phyloP scores from a whole-genome alignment of 2,113 vertebrate genomes.

The Diphyllodes magnificus region DNA sequence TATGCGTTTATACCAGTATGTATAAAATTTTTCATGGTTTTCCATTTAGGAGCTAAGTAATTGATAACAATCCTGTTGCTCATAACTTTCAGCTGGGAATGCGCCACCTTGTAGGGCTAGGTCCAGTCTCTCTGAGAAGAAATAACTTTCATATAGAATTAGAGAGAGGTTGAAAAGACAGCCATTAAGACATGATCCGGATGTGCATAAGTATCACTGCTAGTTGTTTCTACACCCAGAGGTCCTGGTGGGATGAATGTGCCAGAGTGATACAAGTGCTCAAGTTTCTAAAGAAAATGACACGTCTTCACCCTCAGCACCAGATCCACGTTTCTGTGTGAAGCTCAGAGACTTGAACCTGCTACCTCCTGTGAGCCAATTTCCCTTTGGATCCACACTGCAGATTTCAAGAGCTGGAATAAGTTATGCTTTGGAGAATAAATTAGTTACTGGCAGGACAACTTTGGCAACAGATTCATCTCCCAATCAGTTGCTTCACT shows the following conservation, averaged over 20 bases:
- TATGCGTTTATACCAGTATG: neutral
- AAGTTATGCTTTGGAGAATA: conserved; percentile 20
- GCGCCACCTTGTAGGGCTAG: neutral
- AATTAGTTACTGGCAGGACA: conserved; percentile 45
- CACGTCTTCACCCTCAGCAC: neutral
- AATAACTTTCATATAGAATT: neutral
- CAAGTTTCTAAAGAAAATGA: neutral
- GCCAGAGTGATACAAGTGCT: neutral
- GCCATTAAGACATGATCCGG: accelerated
- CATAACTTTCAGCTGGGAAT: neutral
- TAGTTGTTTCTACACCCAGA: neutral
- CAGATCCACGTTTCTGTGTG: neutral
- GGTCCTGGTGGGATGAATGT: neutral
- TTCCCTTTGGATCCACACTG: conserved; percentile 3
- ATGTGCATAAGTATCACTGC: neutral
- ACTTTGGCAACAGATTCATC: conserved; percentile 31
- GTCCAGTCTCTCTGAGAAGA: neutral
- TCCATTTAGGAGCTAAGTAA: neutral
- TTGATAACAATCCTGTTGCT: neutral
- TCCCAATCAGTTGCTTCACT: conserved; percentile 21
- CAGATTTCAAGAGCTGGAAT: conserved; percentile 11
- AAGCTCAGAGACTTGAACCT: neutral
- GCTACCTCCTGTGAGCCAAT: neutral
- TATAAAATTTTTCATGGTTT: neutral
- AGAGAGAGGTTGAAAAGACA: neutral